Evolutionary conservation across 2,113 vertebrate genomes (phyloP), one percentile per base, ranked within the genome.

Genomic region (Natator depressus): DNA sequence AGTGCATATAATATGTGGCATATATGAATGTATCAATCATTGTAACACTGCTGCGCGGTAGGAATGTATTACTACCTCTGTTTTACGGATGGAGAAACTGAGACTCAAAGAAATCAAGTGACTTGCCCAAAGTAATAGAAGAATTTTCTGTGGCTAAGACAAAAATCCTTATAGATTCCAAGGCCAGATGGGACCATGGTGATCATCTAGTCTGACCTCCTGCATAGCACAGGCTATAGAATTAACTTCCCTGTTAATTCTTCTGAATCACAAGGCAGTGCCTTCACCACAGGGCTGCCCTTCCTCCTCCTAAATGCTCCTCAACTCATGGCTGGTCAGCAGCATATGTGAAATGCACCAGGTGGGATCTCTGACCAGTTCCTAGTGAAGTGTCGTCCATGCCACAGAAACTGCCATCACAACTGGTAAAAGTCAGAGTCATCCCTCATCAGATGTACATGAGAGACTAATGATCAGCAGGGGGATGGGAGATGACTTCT

Each of bases 11-110:
- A 59, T 35, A 3, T 53, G 10, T 13, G 19, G 6, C 27, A 1
- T 8, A 31, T 8, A 6, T 1, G 1, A 0, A 0, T 1, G 59
- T 42, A 94, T 31, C 14, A 38, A 80, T 50, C 78, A 29, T 17
- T 47, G 8, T 50, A 50, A 50, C 78, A 80, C 11, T 50, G 78
- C 47, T 49, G 27, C 19, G 27, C 1, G 14, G 14, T 50, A 17
- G 46, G 13, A 27, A 17, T 47, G 47, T 31, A 31, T 50, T 50
- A 29, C 76, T 16, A 29, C 76, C 27, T 31, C 49, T 27, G 29
- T 62, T 62, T 62, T 62, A 17, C 42, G 14, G 69, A 42, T 31
- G 78, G 79, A 29, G 59, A 62, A 62, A 62, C 29, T 9, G 65
- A 38, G 17, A 19, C 35, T 4, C 35, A 69, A 69, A 69, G 35